These are phyloP conservation scores for Cranoglanis bouderius DNA, from an alignment of 2,113 vertebrate species.

Conservation along the genomic window DNA sequence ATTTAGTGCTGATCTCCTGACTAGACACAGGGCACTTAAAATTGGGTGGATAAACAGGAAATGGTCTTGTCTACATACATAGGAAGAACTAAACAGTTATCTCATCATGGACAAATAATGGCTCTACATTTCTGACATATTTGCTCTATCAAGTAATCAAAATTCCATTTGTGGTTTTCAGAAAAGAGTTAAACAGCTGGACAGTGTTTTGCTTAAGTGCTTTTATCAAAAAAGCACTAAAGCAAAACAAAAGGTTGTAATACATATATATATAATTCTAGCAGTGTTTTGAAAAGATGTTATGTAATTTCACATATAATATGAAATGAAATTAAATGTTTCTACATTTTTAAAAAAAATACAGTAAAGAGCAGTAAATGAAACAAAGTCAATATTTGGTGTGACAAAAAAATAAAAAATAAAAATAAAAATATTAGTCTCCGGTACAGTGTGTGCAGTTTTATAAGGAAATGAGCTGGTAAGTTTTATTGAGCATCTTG, in stretches of 20 bases:
- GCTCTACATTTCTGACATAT: conserved; percentile 63
- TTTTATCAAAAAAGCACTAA: not conserved
- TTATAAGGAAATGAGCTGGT: no score
- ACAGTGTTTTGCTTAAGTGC: not conserved
- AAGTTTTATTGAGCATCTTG: no score
- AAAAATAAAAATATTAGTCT: no score
- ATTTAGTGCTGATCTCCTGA: conserved; percentile 7
- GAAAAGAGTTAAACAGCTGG: not conserved
- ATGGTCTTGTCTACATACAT: conserved; percentile 61
- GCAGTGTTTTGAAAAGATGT: no score
- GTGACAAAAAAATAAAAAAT: no score
- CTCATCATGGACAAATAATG: conserved; percentile 56
- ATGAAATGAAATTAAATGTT: no score
- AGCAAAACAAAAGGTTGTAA: not conserved
- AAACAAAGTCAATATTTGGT: no score
- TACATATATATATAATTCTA: no score
- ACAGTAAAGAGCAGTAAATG: no score
- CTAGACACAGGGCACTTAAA: conserved; percentile 19
- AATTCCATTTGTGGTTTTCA: conserved; percentile 15
- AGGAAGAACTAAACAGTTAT: conserved; percentile 58
- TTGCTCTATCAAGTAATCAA: conserved; percentile 48
- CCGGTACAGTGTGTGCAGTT: no score
- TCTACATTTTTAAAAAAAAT: no score
- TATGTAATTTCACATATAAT: no score
- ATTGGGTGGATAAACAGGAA: conserved; percentile 67